Conservation (phyloP, 2,888 invertebrate species). For the Margaritifera margaritifera region DNA sequence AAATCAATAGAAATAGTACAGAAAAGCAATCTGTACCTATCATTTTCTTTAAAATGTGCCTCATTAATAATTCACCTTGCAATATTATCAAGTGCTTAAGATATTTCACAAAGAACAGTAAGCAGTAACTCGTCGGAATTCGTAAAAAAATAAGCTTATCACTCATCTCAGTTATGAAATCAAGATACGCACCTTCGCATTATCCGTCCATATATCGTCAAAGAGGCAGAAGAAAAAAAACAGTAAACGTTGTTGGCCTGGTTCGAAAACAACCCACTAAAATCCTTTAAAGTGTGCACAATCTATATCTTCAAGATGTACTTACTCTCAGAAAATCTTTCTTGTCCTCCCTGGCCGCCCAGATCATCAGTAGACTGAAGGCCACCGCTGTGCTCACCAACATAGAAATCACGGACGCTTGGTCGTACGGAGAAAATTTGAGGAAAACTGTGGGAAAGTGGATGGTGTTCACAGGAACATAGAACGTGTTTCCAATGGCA, state of each 20-base stretch:
- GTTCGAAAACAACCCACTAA: too few relatives aligned
- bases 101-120: too few relatives aligned
- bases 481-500: conserved; percentile 57
- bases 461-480: conserved; percentile 70
- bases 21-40: too few relatives aligned
- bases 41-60: too few relatives aligned
- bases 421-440: conserved; percentile 54
- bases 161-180: background rate
- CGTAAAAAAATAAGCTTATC: too few relatives aligned
- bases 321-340: conserved; percentile 54
- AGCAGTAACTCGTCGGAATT: too few relatives aligned
- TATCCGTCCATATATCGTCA: background rate
- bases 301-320: background rate
- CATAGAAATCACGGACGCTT: conserved; percentile 69
- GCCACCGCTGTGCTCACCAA: conserved; percentile 61
- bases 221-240: background rate
- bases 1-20: too few relatives aligned
- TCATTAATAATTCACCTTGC: too few relatives aligned
- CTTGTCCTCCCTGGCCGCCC: conserved; percentile 68
- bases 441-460: conserved; percentile 72
- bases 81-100: too few relatives aligned
- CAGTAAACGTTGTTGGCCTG: background rate
- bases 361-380: conserved; percentile 59
- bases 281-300: too few relatives aligned
- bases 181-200: background rate